Base-by-base conservation (phyloP, 2,797 vertebrate species). In the Neostethus bicornis region DNA sequence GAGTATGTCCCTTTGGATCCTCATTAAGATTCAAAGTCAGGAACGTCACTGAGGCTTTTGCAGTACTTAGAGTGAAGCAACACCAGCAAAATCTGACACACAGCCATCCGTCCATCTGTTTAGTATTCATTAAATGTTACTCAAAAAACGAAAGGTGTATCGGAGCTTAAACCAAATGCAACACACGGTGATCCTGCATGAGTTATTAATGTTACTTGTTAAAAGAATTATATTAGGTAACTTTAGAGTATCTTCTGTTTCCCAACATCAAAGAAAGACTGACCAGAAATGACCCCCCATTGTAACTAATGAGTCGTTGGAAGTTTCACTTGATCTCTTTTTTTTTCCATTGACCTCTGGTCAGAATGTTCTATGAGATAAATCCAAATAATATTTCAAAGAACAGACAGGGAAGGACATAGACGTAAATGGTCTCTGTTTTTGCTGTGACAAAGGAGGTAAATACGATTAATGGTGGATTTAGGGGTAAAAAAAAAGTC, bases 1-100 rank as follows among this genome's bases (percentile, higher is more conserved):
- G 38, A 49, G 43, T 9, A 14, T 39, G 20, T 70, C 44, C 52
- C 51, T 29, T 41, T 66, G 59, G 25, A 70, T 31, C 13, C 29
- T 24, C 54, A 60, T 63, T 49, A 43, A 50, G 19, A 58, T 63
- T 55, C 59, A 55, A 43, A 66, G 34, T 24, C 47, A 37, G n/a
- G n/a, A 50, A 13, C 32, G 35, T 61, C 42, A 65, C 45, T 44
- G 41, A 51, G 20, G 12, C n/a, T 52, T 17, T 35, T 0, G 3
- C 7, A 59, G 55, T 5, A 28, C 14, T 2, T 8, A 43, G 31
- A 23, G 21, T 46, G 20, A 51, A 31, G 61, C 26, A 44, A 1
- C 21, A 14, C 23, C 24, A 41, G 34, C 53, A 65, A 48, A 61
- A 58, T 54, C 20, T 4, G 3, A 44, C 29, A 59, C 34, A 7